Conservation (phyloP, 2,888 invertebrate species). For the Nomada ferruginata region DNA sequence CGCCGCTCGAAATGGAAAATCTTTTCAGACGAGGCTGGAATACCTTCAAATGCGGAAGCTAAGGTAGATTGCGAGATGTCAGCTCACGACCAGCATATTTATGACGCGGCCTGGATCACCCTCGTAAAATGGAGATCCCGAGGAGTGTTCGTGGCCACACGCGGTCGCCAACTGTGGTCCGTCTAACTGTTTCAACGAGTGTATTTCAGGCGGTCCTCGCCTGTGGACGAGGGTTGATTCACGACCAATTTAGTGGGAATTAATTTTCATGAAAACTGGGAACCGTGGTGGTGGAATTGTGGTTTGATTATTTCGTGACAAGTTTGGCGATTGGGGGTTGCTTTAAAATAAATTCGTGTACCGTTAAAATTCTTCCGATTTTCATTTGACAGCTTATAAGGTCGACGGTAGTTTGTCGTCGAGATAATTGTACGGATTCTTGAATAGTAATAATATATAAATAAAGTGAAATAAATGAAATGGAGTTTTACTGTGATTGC, state of each 20-base stretch:
- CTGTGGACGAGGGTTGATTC: neutral
- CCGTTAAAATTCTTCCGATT: too few species aligned
- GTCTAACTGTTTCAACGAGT: neutral
- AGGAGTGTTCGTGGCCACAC: slow-evolving; percentile 8
- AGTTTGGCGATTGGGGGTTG: neutral
- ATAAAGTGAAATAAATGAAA: too few species aligned
- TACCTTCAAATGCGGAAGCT: slow-evolving; percentile 28
- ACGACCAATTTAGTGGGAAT: slow-evolving; percentile 7
- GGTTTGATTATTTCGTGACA: slow-evolving; percentile 8
- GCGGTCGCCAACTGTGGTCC: slow-evolving; percentile 20
- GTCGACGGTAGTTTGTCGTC: too few species aligned
- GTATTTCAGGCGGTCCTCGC: neutral
- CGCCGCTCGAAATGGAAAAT: slow-evolving; percentile 42
- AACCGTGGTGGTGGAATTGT: neutral
- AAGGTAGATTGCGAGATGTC: slow-evolving; percentile 25
- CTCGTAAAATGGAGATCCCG: slow-evolving; percentile 27
- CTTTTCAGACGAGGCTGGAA: slow-evolving; percentile 46
- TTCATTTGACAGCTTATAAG: too few species aligned
- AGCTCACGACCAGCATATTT: slow-evolving; percentile 49
- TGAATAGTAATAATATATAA: too few species aligned
- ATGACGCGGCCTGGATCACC: slow-evolving; percentile 22
- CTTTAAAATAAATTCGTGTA: too few species aligned
- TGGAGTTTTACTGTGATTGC: too few species aligned
- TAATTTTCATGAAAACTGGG: neutral
- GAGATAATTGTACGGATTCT: too few species aligned